Conservation (phyloP, 2,797 vertebrate genomes). For the Phataginus tetradactyla region DNA sequence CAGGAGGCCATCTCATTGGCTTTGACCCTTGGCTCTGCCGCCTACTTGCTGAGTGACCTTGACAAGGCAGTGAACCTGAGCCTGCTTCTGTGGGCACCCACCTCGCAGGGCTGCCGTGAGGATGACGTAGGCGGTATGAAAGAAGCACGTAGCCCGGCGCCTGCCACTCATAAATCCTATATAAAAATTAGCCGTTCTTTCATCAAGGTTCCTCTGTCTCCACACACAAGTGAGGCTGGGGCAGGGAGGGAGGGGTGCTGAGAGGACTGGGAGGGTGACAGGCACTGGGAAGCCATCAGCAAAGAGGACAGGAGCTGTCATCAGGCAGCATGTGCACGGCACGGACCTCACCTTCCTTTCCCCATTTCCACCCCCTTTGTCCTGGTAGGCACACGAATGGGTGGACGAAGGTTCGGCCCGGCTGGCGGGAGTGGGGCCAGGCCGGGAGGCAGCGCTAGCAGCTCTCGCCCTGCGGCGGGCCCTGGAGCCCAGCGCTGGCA, state of each 20-base stretch:
- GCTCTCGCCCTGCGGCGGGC: conserved; percentile 85
- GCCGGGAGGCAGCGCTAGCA: conserved; percentile 71
- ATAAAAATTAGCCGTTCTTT: neutral
- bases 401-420: conserved; percentile 76
- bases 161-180: neutral
- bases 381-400: conserved; percentile 77
- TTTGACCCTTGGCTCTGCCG: neutral
- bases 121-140: neutral
- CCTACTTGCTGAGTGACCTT: neutral
- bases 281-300: neutral
- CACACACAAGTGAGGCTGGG: neutral
- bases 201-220: neutral
- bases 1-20: neutral
- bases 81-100: neutral
- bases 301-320: neutral
- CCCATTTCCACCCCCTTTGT: neutral
- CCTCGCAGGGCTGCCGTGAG: neutral
- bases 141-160: neutral
- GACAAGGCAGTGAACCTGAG: neutral
- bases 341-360: neutral
- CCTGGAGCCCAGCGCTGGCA: conserved; percentile 89
- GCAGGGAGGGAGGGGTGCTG: neutral
- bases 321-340: neutral
- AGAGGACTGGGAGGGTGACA: neutral
- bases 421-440: conserved; percentile 87